Evolutionary conservation across 2,888 invertebrate species (phyloP), one percentile per base, ranked within the genome.

Genomic region (Sesia bembeciformis): DNA sequence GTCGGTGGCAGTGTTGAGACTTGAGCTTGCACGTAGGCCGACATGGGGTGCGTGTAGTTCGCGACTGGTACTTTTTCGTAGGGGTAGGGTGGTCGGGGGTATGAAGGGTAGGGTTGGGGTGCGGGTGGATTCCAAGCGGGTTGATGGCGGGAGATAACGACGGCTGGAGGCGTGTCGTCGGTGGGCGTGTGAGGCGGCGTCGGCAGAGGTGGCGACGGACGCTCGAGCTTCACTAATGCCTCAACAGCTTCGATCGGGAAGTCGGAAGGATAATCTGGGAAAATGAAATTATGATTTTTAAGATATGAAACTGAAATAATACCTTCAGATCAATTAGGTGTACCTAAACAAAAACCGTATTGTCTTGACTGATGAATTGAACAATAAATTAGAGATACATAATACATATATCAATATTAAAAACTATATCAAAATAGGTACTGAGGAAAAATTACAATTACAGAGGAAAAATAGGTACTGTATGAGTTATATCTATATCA

Each of bases 161-260:
- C 82, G 46, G 90, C 87, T 56, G 88, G 85, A 67, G 86, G 87
- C 72, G 89, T 86, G 74, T 89, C 84, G 85, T 87, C 93, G 54
- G 94, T 94, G 70, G 94, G 94, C 65, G 94, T 94, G 64, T 93
- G 93, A 7, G 94, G 94, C 50, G 94, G 94, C 62, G 94, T 94
- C 62, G 94, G 87, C 64, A 94, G 88, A 56, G 92, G 92, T 53
- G 91, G 91, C 61, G 92, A 91, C 57, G 91, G 91, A 41, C 89
- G 83, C 75, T 92, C 92, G 56, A 91, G 84, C 72, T 92, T 92
- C 62, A 92, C 91, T 70, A 88, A 69, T 57, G 89, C 90, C 69
- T 90, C 91, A 56, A 92, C 89, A 57, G 89, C 90, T 70, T 90
- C 91, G 56, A 92, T 89, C 40, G 90, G 90, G 62, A 91, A 91